Percentiles rank a stretch among this genome's conserved stretches.
phyloP scores from a whole-genome alignment of 1,140 invertebrate genomes.

The Neodiprion virginianus region DNA sequence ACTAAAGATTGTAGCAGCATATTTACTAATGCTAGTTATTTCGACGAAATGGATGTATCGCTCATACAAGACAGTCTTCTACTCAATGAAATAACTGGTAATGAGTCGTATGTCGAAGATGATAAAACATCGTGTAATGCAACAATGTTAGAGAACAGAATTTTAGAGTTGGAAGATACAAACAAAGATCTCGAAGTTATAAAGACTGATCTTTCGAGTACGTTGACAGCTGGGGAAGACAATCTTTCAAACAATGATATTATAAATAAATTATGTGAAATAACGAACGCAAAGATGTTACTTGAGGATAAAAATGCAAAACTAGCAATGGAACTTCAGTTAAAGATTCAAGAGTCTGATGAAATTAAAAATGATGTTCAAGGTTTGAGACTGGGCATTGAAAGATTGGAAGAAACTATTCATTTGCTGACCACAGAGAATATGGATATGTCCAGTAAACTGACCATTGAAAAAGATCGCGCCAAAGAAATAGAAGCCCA shows the following conservation, averaged over 20 bases:
- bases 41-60: constrained; percentile 39
- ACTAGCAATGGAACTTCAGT: constrained; percentile 35
- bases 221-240: constrained; percentile 10
- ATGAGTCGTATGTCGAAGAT: constrained; percentile 7
- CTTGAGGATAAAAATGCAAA: constrained; percentile 43
- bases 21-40: constrained; percentile 43
- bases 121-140: constrained; percentile 10
- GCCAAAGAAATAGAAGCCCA: constrained; percentile 28
- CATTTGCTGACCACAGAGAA: constrained; percentile 48
- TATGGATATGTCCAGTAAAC: constrained; percentile 41
- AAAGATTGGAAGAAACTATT: constrained; percentile 45
- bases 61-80: constrained; percentile 1
- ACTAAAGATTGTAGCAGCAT: constrained; percentile 41
- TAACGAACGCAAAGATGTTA: constrained; percentile 28
- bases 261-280: constrained; percentile 27
- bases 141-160: constrained; percentile 18
- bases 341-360: constrained; percentile 42
- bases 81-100: constrained; percentile 11
- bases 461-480: constrained; percentile 34
- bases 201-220: constrained; percentile 1
- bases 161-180: constrained; percentile 6
- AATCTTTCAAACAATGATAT: constrained; percentile 14
- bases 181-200: constrained; percentile 20
- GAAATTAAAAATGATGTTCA: constrained; percentile 44
- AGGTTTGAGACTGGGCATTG: constrained; percentile 44